Evolutionary conservation across 2,888 invertebrate genomes (phyloP), one percentile per base, ranked within the genome.

Genomic region (Clitarchus hookeri): DNA sequence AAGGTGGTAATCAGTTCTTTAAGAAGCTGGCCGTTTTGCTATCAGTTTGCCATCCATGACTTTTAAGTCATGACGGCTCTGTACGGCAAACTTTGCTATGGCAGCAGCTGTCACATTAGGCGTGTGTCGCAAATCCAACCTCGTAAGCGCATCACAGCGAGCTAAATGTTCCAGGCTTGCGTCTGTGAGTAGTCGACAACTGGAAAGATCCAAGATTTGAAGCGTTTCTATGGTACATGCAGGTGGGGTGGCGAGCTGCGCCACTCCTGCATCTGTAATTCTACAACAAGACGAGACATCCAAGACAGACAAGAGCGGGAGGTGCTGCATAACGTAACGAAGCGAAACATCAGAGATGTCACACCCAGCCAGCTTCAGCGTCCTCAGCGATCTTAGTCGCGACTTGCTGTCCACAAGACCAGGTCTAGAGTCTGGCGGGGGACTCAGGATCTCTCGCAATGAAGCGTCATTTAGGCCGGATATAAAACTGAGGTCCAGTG

Each of bases 331-430:
- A 12, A 96, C 94, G 89, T 95, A 95, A 19, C 95, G 93, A 91
- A 97, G 93, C 0, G 97, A 95, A n/a, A 97, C 95, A 91, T 98
- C 98, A 0, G 97, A 96, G 88, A 98, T 94, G 89, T 98, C 97
- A 0, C 97, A 97, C 19, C 98, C 98, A 44, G 97, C 96, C 85
- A 98, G 92, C 88, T 95, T 94, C 26, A 98, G 92, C 86, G 94
- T 95, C 88, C 94, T 94, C 53, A 98, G 92, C 88, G 96, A 95
- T 80, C 97, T 94, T 78, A 98, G 93, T 12, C 96, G 94, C 25
- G 96, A 95, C 88, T 95, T 95, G 77, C 95, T 95, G 89, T 96
- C 95, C 80, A 95, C 94, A 83, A 96, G 91, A 23, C 95, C 95
- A 0, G 97, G 97, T 48, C 97, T 92, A 0, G 97, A 96, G 90